Percentiles rank a stretch among this genome's conserved stretches.
These are phyloP conservation scores for Stichopus chloronotus DNA, from an alignment of 35 echinoderm and acorn worm genomes.

Conservation along the genomic window DNA sequence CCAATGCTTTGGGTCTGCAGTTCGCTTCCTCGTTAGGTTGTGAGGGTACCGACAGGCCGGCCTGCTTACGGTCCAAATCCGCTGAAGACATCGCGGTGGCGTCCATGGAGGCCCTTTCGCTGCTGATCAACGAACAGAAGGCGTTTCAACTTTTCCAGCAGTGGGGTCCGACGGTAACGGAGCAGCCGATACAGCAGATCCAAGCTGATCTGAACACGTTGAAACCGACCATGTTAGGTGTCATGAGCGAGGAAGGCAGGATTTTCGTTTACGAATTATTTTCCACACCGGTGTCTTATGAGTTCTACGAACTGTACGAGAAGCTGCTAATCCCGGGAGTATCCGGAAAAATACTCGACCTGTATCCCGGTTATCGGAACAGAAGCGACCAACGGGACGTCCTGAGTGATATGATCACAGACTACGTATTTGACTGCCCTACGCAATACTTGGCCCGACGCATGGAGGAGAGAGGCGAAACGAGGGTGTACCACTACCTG, in stretches of 20 bases:
- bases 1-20: background rate
- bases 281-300: background rate
- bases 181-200: constrained; percentile 12
- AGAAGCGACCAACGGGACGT: constrained; percentile 38
- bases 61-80: constrained; percentile 1
- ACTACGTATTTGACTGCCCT: constrained; percentile 56
- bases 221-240: constrained; percentile 55
- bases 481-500: constrained; percentile 33
- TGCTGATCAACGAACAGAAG: constrained; percentile 13
- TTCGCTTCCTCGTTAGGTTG: constrained; percentile 36
- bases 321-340: constrained; percentile 1
- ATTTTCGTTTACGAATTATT: constrained; percentile 66
- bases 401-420: constrained; percentile 5
- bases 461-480: constrained; percentile 14
- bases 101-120: background rate
- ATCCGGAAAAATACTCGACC: background rate
- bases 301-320: background rate
- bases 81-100: constrained; percentile 23
- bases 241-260: constrained; percentile 46
- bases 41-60: background rate
- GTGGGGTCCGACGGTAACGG: constrained; percentile 61
- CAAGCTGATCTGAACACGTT: background rate
- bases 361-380: constrained; percentile 2
- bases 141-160: constrained; percentile 61
- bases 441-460: constrained; percentile 1